A percentile compares a stretch with the other conserved stretches of the same genome.
phyloP scores from a whole-genome alignment of 2,888 invertebrate species.

The Lasioglossum leucozonium region DNA sequence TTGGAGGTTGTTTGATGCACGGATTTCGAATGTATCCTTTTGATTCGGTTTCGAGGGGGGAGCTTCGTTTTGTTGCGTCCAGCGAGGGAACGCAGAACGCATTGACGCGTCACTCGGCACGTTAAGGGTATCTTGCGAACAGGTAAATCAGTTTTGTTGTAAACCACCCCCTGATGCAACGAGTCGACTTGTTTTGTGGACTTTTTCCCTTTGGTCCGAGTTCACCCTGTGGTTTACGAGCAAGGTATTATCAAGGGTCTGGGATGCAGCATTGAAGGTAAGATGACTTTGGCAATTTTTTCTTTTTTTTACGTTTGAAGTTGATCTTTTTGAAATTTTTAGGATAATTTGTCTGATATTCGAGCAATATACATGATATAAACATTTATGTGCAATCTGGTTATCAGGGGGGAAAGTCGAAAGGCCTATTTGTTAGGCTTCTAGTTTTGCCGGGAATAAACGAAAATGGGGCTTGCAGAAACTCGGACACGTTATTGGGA shows the following conservation, averaged over 20 bases:
- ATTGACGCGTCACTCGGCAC: background rate
- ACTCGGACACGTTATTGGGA: background rate
- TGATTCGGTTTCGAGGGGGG: conserved; percentile 1
- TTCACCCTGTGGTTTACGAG: background rate
- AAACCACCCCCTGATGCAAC: background rate
- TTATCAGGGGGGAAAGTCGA: background rate
- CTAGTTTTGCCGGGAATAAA: background rate
- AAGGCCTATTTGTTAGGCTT: background rate
- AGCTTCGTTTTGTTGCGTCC: background rate
- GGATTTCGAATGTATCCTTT: background rate
- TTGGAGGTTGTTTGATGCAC: background rate
- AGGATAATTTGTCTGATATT: background rate
- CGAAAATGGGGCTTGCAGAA: background rate
- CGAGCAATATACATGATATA: background rate
- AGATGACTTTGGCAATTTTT: background rate
- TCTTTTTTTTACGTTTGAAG: background rate
- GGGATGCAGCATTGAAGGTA: background rate
- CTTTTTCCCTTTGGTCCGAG: background rate
- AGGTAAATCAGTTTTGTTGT: background rate
- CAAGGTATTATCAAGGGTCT: background rate
- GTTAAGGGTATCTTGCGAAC: background rate
- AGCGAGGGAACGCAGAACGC: background rate
- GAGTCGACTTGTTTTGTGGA: background rate
- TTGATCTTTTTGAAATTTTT: background rate
- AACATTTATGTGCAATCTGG: background rate